A percentile compares a stretch with the other conserved stretches of the same genome.
phyloP scores from a whole-genome alignment of 2,888 invertebrate genomes.

The Philhelius pedissequus region DNA sequence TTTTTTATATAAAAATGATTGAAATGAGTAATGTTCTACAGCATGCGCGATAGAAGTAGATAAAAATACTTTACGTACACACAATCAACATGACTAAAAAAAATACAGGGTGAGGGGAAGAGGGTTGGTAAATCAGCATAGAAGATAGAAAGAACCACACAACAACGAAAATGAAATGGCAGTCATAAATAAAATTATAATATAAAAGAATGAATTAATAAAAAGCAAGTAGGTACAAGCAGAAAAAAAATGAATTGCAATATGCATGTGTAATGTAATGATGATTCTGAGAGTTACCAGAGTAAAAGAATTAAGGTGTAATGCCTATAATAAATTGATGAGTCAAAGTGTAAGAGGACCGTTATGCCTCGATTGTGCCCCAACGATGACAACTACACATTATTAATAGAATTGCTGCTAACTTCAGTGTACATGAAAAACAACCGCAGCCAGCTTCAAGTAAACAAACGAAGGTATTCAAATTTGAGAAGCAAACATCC shows the following conservation, averaged over 20 bases:
- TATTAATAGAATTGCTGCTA: too few species aligned
- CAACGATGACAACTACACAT: too few species aligned
- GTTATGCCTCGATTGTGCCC: too few species aligned
- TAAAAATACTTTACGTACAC: conserved; percentile 58
- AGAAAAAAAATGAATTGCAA: conserved; percentile 13
- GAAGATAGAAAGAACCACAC: too few species aligned
- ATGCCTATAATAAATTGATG: too few species aligned
- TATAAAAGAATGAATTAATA: conserved; percentile 44
- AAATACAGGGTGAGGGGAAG: neutral
- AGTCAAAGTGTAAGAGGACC: too few species aligned
- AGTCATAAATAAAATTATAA: conserved; percentile 53
- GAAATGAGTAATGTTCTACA: conserved; percentile 31
- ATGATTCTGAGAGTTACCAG: conserved; percentile 32
- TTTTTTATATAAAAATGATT: conserved; percentile 19
- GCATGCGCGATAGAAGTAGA: conserved; percentile 62
- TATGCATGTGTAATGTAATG: conserved; percentile 6
- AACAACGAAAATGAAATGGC: conserved; percentile 30
- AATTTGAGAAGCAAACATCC: too few species aligned
- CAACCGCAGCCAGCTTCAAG: too few species aligned
- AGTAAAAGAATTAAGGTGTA: neutral
- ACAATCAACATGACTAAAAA: conserved; percentile 27
- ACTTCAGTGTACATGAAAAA: too few species aligned
- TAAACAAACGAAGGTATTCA: too few species aligned
- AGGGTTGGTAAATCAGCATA: neutral
- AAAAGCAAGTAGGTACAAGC: conserved; percentile 26